A percentile compares a stretch with the other conserved stretches of the same genome.
Conservation (phyloP, 2,797 vertebrate species). For the Tapirus indicus region DNA sequence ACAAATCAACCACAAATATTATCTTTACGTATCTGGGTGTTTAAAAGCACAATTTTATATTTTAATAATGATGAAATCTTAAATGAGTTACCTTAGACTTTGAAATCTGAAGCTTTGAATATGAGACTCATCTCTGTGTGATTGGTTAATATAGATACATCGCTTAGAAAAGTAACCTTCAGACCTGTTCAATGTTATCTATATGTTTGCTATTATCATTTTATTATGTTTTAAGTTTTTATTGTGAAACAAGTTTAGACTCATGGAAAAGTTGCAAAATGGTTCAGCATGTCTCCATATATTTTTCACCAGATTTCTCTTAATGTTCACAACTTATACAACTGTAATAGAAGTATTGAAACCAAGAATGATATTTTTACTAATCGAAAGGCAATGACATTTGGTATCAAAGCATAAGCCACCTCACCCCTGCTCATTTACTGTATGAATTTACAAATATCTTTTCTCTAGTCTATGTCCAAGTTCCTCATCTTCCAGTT, state of each 20-base stretch:
- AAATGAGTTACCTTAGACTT: not conserved
- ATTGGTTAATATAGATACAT: not conserved
- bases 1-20: not conserved
- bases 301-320: not conserved
- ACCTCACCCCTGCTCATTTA: not conserved
- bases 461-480: not conserved
- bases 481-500: not conserved
- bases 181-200: not conserved
- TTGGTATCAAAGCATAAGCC: not conserved
- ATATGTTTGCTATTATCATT: not conserved
- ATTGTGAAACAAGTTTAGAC: not conserved
- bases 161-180: not conserved
- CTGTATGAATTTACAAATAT: not conserved
- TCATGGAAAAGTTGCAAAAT: not conserved
- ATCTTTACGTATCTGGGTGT: not conserved
- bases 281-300: not conserved
- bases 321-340: not conserved
- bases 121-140: not conserved
- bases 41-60: not conserved
- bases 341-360: not conserved
- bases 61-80: not conserved
- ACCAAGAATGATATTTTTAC: not conserved
- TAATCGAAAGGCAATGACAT: not conserved
- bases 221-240: not conserved
- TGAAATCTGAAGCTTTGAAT: not conserved